Percentiles rank a stretch among this genome's conserved stretches.
Evolutionary conservation across 53 echinoderm and acorn worm species (phyloP).

Genomic region (Temnopleurus reevesii): DNA sequence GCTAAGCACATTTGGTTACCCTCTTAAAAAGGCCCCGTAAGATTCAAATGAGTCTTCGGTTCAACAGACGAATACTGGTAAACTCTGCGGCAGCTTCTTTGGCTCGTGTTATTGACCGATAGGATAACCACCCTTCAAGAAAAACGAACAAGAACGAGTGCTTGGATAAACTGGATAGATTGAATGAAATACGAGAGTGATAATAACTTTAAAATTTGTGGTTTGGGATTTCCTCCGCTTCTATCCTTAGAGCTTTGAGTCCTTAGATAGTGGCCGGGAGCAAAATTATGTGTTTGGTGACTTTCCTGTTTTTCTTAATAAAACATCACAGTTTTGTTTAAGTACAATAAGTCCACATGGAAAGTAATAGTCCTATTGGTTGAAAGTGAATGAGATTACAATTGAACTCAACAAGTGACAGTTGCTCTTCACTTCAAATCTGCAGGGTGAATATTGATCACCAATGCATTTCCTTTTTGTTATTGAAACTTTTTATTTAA

Average conservation of each 20-base stretch:
- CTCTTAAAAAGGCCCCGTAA: background rate
- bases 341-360: background rate
- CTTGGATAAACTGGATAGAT: background rate
- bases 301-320: background rate
- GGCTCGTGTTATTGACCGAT: conserved; percentile 18
- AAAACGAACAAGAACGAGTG: background rate
- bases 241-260: background rate
- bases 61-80: background rate
- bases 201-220: conserved; percentile 11
- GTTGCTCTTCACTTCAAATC: no score
- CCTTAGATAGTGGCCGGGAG: background rate
- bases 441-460: no score
- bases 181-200: conserved; percentile 7
- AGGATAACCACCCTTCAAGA: conserved; percentile 11
- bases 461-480: no score
- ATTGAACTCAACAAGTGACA: background rate
- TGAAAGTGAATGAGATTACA: background rate
- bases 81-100: background rate
- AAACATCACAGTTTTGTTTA: background rate
- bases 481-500: no score
- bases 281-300: background rate
- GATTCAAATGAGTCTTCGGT: background rate
- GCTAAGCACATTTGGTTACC: background rate
- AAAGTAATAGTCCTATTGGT: background rate
- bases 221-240: background rate